phyloP scores from a whole-genome alignment of 1,140 invertebrate species.

The Drosophila pallidifrons region DNA sequence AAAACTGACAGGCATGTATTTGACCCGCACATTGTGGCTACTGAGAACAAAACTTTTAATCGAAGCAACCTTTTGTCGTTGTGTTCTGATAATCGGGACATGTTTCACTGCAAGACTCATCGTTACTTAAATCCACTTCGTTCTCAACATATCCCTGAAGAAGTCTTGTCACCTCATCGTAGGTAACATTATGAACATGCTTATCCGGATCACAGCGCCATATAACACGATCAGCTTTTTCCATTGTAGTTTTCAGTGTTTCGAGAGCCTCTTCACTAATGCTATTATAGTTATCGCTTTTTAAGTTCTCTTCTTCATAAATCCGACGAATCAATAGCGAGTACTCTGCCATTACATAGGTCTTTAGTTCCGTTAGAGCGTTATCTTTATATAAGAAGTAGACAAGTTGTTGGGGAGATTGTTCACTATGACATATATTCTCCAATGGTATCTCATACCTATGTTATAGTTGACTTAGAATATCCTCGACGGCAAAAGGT shows the following conservation, averaged over 20 bases:
- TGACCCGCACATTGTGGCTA: background rate
- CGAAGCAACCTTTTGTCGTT: background rate
- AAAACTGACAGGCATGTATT: background rate
- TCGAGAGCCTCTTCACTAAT: background rate
- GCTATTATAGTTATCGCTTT: background rate
- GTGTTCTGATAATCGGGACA: background rate
- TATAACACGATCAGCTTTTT: too few species aligned
- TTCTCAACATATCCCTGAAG: slow-evolving; percentile 1
- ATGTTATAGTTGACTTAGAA: too few species aligned
- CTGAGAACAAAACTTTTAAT: background rate
- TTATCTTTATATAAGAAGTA: background rate
- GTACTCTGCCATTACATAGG: background rate
- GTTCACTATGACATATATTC: background rate
- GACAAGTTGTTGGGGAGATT: background rate
- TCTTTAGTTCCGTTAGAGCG: background rate
- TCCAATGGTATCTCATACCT: too few species aligned
- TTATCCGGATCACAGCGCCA: too few species aligned
- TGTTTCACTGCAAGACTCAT: background rate
- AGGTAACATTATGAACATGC: too few species aligned
- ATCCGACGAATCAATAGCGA: background rate
- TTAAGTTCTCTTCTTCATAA: background rate
- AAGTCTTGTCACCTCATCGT: too few species aligned
- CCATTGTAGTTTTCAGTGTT: too few species aligned
- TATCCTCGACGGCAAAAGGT: too few species aligned
- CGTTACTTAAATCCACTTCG: background rate